These are phyloP conservation scores for Mamestra configurata DNA, from an alignment of 1,140 invertebrate species.

Conservation along the genomic window DNA sequence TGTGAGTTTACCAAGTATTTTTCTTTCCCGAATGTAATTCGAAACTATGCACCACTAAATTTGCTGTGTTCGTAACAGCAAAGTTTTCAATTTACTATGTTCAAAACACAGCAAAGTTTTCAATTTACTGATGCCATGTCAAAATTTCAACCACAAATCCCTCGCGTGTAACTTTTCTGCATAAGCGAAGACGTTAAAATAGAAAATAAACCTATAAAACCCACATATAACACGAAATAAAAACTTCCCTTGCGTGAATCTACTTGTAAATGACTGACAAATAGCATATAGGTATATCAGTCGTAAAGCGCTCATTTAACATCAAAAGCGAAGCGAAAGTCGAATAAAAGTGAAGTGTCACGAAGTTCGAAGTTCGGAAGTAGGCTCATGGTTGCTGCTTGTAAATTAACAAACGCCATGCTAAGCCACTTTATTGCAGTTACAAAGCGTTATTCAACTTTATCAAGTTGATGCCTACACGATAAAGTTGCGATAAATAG, in stretches of 20 bases:
- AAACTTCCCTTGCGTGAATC: slow-evolving; percentile 45
- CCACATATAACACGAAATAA: slow-evolving; percentile 27
- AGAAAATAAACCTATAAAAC: slow-evolving; percentile 13
- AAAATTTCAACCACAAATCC: slow-evolving; percentile 4
- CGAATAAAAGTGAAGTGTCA: slow-evolving; percentile 66
- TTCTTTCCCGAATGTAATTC: too few relatives aligned
- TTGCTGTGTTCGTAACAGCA: too few relatives aligned
- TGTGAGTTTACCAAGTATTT: slow-evolving; percentile 88
- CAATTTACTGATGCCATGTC: neutral
- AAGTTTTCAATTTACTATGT: too few relatives aligned
- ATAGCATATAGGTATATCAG: slow-evolving; percentile 48
- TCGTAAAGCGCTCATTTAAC: slow-evolving; percentile 56
- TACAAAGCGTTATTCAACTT: slow-evolving; percentile 71
- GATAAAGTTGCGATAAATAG: slow-evolving; percentile 70
- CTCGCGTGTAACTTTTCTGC: neutral
- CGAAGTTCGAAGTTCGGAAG: slow-evolving; percentile 65
- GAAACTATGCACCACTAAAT: too few relatives aligned
- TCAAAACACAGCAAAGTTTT: neutral
- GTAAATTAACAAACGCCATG: slow-evolving; percentile 71
- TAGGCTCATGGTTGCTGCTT: slow-evolving; percentile 59
- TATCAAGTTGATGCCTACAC: slow-evolving; percentile 60
- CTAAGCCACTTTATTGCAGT: slow-evolving; percentile 68
- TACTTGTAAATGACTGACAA: slow-evolving; percentile 47
- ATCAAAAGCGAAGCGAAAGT: slow-evolving; percentile 58
- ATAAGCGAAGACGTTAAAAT: slow-evolving; percentile 8